A percentile compares a stretch with the other conserved stretches of the same genome.
phyloP scores from a whole-genome alignment of 2,113 vertebrate species.

The Scalopus aquaticus region DNA sequence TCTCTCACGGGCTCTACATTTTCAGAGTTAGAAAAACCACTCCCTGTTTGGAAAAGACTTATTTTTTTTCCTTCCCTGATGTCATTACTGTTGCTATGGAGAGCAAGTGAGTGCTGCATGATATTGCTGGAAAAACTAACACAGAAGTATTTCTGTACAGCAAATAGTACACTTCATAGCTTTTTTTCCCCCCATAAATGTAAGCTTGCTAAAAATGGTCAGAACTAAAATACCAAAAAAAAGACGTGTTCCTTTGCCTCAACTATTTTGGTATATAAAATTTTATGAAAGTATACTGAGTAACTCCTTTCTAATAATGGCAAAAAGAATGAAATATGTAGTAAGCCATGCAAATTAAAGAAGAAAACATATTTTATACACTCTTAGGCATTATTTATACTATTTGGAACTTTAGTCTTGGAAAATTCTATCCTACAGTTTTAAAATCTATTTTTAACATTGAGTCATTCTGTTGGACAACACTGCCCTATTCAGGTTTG shows the following conservation, averaged over 20 bases:
- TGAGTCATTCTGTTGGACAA: neutral
- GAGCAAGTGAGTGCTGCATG: slow-evolving; percentile 81
- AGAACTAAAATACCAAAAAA: slow-evolving; percentile 66
- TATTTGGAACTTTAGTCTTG: slow-evolving; percentile 1
- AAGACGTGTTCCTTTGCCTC: neutral
- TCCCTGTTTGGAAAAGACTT: slow-evolving; percentile 71
- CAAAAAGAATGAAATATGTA: neutral
- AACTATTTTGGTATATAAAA: neutral
- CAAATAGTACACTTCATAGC: slow-evolving; percentile 57
- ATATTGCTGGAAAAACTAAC: slow-evolving; percentile 81
- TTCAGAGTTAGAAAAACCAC: slow-evolving; percentile 74
- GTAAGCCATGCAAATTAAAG: neutral
- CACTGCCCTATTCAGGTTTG: neutral
- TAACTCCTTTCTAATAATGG: neutral
- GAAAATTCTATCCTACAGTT: neutral
- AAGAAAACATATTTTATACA: neutral
- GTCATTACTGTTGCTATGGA: slow-evolving; percentile 88
- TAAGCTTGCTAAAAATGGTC: slow-evolving; percentile 62
- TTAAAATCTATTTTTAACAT: neutral
- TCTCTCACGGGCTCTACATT: slow-evolving; percentile 74
- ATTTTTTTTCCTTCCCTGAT: slow-evolving; percentile 72
- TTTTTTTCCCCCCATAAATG: slow-evolving; percentile 53
- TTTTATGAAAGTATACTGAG: neutral
- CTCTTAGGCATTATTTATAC: neutral
- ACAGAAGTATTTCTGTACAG: slow-evolving; percentile 78